Evolutionary conservation across 2,113 vertebrate genomes (phyloP), one percentile per base, ranked within the genome.

Genomic region (Neoarius graeffei): DNA sequence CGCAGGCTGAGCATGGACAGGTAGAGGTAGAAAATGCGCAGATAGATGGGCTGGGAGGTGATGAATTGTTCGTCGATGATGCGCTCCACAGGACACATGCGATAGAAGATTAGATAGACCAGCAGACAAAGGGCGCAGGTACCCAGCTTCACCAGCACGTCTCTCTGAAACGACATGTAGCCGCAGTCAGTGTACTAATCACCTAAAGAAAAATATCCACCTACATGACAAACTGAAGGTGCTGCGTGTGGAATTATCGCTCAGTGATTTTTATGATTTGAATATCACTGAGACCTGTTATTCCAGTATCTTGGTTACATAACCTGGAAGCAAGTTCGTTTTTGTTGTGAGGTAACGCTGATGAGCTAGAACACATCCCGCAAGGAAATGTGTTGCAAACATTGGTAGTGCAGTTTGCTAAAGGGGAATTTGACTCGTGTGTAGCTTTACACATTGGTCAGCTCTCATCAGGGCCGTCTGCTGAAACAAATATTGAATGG

Each of bases 1-100:
- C 98, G 96, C 90, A 98, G 96, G 48, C 97, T 96, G 95, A 99
- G 93, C 88, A 99, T 96, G 85, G 98, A 97, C 85, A 98, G 11
- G 1, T 99, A 99, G 0, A 99, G 95, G 91, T 99, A 99, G 93
- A 97, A 82, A 60, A 98, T 91, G 92, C 96, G 97, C 60, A 95
- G 89, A 57, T 96, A 93, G 92, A 97, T 96, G 0, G 97, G 97
- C 0, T 97, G 96, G 71, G 96, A 95, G 85, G 93, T 95, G 87
- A 95, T 94, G 90, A 98, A 98, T 86, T 93, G 89, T 42, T 96
- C 95, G 0, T 98, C 95, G 14, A 98, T 95, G 92, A 97, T 96
- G 91, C 95, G 94, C 74, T 97, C 97, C 92, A 99, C 98, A 0
- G 98, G 96, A 35, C 97, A 94, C 69, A 95, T 91, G 85, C 94